Base-by-base conservation (phyloP, 2,888 invertebrate genomes). In the Notodonta dromedarius region DNA sequence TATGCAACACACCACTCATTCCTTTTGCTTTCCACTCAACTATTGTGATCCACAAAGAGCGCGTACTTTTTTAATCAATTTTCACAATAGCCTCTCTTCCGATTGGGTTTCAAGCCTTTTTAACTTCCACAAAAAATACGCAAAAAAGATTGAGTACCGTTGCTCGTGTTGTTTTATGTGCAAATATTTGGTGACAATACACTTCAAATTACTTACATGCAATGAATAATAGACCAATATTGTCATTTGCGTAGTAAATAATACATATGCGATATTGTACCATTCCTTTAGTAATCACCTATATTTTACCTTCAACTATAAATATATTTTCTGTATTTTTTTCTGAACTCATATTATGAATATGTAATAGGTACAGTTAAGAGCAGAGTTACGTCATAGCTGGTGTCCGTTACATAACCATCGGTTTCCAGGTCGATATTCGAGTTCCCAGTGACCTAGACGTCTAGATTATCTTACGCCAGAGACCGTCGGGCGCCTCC, bases 401-500 rank as follows among this genome's bases (percentile, higher is more conserved):
- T 40, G 54, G 57, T 69, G 56, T 67, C 35, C 55, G 66, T 80
- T 76, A 74, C 66, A 56, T 64, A 74, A 74, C 56, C 60, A 65
- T 61, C 61, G 65, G 69, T 62, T 69, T 67, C 72, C 76, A 74
- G 80, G 67, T 83, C 85, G 73, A 84, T 84, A 82, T 69, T 60
- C 63, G 61, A 70, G 68, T 66, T 77, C 78, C 74, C 72, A 70
- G 67, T 78, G 85, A 82, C 84, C 85, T 78, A 82, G 80, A 80
- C 84, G 73, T 70, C 76, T 74, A 70, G 72, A 76, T 77, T 74
- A 60, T 72, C 69, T 69, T 70, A 70, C 67, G 64, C 40, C 62
- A 67, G 70, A 83, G 83, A 81, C 83, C 56, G 65, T 60, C 56
- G 61, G 83, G 69, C 79, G 76, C 74, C 81, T 24, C 11, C 3